Conservation (phyloP, 2,113 vertebrate species). For the Numenius arquata region DNA sequence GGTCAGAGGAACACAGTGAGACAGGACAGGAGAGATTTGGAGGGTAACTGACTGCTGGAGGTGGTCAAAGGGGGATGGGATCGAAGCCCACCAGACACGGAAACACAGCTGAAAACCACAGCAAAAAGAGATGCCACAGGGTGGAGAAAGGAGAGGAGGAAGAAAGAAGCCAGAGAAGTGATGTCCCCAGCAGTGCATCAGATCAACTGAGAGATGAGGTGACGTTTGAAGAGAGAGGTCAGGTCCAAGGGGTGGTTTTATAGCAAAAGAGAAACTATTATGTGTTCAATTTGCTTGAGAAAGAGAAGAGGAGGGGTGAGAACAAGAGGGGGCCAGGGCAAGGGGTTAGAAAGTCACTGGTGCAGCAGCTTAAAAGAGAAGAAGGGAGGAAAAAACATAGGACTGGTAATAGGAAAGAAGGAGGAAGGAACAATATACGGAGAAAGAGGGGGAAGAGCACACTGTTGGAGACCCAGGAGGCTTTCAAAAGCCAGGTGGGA, state of each 20-base stretch:
- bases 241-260: background rate
- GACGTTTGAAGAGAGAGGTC: background rate
- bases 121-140: background rate
- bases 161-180: background rate
- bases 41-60: background rate
- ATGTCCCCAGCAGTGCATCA: background rate
- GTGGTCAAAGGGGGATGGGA: background rate
- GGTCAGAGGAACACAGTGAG: background rate
- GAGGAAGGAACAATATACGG: background rate
- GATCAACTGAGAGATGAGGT: background rate
- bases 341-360: background rate
- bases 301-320: background rate
- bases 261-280: background rate
- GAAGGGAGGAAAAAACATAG: background rate
- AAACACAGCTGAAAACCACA: background rate
- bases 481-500: background rate
- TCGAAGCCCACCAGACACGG: background rate
- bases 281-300: background rate
- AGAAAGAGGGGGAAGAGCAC: background rate
- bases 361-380: background rate
- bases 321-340: background rate
- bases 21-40: background rate
- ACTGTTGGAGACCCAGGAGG: background rate
- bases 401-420: background rate
- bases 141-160: background rate